Evolutionary conservation across 64 coral and sea anemone species (phyloP).

Genomic region (Dendrophyllia cribrosa): DNA sequence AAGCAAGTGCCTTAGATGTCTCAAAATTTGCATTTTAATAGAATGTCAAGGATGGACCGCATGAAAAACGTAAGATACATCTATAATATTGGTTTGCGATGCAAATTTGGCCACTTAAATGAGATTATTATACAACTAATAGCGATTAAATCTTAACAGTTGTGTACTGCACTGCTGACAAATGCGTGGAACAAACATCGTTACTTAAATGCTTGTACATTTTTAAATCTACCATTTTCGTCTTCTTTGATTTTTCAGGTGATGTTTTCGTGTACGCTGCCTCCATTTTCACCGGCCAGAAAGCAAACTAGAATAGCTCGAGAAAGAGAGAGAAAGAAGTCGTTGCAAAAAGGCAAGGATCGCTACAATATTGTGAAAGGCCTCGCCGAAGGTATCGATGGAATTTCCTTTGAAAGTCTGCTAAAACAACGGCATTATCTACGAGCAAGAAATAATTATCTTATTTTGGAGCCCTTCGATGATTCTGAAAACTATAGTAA

Average conservation of each 20-base stretch:
- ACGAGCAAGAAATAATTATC: slow-evolving; percentile 76
- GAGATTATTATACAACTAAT: not conserved
- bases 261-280: slow-evolving; percentile 97
- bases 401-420: slow-evolving; percentile 92
- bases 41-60: slow-evolving; percentile 3
- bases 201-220: slow-evolving; percentile 1
- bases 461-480: slow-evolving; percentile 89
- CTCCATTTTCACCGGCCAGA: slow-evolving; percentile 81
- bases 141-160: slow-evolving; percentile 46
- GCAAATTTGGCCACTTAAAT: slow-evolving; percentile 2
- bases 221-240: not conserved
- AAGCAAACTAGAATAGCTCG: slow-evolving; percentile 76
- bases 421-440: slow-evolving; percentile 85
- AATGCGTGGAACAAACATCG: not conserved
- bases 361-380: slow-evolving; percentile 94
- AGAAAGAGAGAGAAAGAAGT: slow-evolving; percentile 87
- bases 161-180: not conserved
- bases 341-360: slow-evolving; percentile 84
- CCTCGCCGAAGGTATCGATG: slow-evolving; percentile 87
- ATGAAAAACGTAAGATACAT: slow-evolving; percentile 18
- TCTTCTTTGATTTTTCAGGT: slow-evolving; percentile 62
- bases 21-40: not conserved
- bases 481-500: slow-evolving; percentile 91
- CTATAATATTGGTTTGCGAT: not conserved
- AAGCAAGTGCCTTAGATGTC: not conserved